Evolutionary conservation across 2,113 vertebrate genomes (phyloP).

Genomic region (Neolamprologus devosi): DNA sequence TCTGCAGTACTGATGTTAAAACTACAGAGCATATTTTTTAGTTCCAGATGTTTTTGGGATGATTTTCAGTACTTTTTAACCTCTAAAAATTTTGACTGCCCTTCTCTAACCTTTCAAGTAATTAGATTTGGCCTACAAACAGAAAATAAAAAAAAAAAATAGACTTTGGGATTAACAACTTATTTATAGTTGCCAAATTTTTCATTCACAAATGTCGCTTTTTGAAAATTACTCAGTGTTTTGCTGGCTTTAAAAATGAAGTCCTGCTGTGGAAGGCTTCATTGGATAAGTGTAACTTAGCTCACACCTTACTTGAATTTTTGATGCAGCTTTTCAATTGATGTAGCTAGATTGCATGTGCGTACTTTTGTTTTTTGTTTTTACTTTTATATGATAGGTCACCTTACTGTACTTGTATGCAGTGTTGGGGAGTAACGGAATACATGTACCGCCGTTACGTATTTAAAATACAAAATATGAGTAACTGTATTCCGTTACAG

Average conservation of each 20-base stretch:
- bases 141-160: neutral
- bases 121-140: neutral
- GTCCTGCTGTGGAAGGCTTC: neutral
- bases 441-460: too few species aligned
- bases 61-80: neutral
- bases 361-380: neutral
- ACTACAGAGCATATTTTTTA: neutral
- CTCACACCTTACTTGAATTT: neutral
- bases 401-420: neutral
- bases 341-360: neutral
- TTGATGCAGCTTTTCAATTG: neutral
- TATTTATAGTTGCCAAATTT: neutral
- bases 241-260: neutral
- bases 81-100: neutral
- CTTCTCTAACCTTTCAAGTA: neutral
- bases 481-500: too few species aligned
- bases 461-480: too few species aligned
- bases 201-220: rapidly evolving
- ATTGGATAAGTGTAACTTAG: neutral
- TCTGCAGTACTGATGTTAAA: neutral
- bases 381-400: neutral
- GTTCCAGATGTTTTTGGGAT: neutral
- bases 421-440: too few species aligned
- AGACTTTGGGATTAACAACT: neutral
- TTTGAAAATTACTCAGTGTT: neutral